Evolutionary conservation across 2,797 vertebrate species (phyloP), one percentile per base, ranked within the genome.

Genomic region (Halcyon leucocephala): DNA sequence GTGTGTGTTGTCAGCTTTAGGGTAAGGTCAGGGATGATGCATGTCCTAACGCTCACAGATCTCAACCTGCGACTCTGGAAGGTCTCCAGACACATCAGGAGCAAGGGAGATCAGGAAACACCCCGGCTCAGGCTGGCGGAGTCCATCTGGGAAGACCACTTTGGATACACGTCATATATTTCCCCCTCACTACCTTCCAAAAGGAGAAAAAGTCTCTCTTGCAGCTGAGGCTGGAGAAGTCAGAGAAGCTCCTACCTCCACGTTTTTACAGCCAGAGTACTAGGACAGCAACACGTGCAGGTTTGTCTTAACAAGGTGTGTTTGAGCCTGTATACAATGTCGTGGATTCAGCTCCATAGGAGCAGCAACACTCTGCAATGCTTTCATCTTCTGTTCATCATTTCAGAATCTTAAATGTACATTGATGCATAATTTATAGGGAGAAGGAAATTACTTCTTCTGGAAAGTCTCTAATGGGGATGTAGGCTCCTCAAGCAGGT

Each of bases 341-440:
- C 2, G 62, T 24, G 73, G 79, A 69, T 92, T 44, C 89, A 67
- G 82, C 92, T 96, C 88, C 64, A 9, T 0, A 46, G 89, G 41
- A 95, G 84, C 71, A 71, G 82, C 65, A 65, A 31, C 22, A 26
- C 54, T 77, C 69, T 0, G 1, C 76, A 78, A 42, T 0, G 14
- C 96, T 96, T 97, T 97, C 95, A 95, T 96, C 93, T 90, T 25
- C 58, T 80, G 89, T 17, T 96, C 94, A 39, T 95, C 97, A 70
- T 25, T 79, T 83, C 91, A 66, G 93, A 93, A 97, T 95, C 94
- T 29, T 82, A 85, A 96, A 94, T 84, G 96, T 5, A 95, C 85
- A 65, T 11, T 57, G 92, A 95, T 97, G 92, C 95, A 97, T 97
- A 97, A 97, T 96, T 97, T 97, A 97, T 97, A 91, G 58, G 42